These are phyloP conservation scores for Drosophila sp. DNA, from an alignment of 1,140 invertebrate genomes.

Conservation along the genomic window DNA sequence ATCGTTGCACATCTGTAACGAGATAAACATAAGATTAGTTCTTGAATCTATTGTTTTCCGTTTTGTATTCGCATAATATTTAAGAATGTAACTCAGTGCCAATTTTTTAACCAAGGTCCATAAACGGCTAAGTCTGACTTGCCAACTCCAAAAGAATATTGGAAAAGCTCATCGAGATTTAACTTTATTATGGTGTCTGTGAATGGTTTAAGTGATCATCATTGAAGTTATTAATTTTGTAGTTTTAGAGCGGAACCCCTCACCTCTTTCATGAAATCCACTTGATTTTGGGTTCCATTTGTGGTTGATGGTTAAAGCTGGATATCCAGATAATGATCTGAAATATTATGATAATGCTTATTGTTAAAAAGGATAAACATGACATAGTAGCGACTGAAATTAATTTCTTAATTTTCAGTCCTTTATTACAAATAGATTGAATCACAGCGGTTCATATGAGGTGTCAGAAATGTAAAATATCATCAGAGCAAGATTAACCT, in stretches of 20 bases:
- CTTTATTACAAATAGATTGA: constrained; percentile 55
- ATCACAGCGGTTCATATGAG: constrained; percentile 81
- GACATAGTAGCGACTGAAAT: not conserved
- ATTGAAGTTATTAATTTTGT: constrained; percentile 20
- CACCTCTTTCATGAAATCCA: not conserved
- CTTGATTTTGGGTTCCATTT: not conserved
- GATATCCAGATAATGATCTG: not conserved
- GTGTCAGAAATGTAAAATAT: constrained; percentile 77
- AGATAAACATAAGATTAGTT: not conserved
- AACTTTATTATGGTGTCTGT: constrained; percentile 79
- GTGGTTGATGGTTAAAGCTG: not conserved
- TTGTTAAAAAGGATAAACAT: not conserved
- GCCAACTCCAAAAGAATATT: constrained; percentile 80
- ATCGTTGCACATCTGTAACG: not conserved
- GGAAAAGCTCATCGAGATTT: constrained; percentile 62
- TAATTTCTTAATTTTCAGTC: constrained; percentile 37
- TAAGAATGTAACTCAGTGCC: constrained; percentile 61
- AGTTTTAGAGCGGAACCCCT: not conserved
- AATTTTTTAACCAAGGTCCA: constrained; percentile 79
- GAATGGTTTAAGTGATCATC: constrained; percentile 82
- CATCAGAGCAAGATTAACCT: constrained; percentile 53
- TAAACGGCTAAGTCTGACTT: constrained; percentile 68
- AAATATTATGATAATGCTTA: too few relatives aligned
- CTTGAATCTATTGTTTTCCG: too few relatives aligned
- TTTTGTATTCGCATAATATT: not conserved